Percentiles rank a stretch among this genome's conserved stretches.
Conservation (phyloP, 2,113 vertebrate genomes). For the Apodemus speciosus region DNA sequence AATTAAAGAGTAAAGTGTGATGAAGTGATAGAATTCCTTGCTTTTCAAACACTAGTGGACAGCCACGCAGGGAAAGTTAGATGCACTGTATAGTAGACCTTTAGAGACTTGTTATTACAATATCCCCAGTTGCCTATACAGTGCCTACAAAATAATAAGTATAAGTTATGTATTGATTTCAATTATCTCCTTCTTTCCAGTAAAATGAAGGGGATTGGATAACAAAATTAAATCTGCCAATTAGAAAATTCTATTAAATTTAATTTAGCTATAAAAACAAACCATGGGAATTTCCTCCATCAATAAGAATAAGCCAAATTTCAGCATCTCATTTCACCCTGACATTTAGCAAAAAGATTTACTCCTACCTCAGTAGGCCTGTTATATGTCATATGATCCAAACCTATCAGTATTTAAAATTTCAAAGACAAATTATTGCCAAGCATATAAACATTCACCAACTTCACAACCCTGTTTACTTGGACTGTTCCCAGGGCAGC, state of each 20-base stretch:
- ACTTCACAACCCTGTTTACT: background rate
- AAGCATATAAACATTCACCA: background rate
- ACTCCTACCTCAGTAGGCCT: background rate
- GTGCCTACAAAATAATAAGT: background rate
- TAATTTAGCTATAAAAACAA: conserved; percentile 34
- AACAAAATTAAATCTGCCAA: conserved; percentile 1
- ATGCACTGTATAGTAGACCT: background rate
- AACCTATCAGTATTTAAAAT: background rate
- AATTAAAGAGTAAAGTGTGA: background rate
- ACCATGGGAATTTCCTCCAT: background rate
- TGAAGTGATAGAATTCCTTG: background rate
- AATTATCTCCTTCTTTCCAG: background rate
- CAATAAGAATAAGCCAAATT: background rate
- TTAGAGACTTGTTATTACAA: background rate
- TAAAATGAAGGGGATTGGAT: background rate
- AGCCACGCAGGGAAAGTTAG: background rate
- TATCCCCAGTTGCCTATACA: background rate
- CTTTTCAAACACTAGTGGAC: background rate
- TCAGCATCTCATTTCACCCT: background rate
- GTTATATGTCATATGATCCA: background rate
- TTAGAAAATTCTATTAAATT: conserved; percentile 10
- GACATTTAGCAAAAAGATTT: no score
- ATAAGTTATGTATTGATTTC: background rate
- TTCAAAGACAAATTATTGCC: background rate
- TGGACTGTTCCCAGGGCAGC: background rate